Evolutionary conservation across 2,113 vertebrate species (phyloP).

Genomic region (Addax nasomaculatus): DNA sequence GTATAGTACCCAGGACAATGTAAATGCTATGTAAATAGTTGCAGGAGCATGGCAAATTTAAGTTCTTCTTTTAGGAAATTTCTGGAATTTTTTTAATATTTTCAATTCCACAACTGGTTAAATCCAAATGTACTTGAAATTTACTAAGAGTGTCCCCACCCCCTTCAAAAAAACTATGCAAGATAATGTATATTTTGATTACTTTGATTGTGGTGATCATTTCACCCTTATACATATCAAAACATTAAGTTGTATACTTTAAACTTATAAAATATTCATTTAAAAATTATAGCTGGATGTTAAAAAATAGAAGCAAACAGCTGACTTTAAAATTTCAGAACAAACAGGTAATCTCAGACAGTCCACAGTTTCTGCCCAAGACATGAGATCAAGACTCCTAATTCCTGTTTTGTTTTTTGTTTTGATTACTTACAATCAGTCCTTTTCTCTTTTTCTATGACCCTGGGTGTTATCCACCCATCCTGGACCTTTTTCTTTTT

Average conservation of each 20-base stretch:
- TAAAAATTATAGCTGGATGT: background rate
- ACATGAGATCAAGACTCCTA: background rate
- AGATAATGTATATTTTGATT: background rate
- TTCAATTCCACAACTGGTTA: background rate
- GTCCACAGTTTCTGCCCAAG: background rate
- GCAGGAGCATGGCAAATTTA: background rate
- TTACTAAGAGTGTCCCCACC: background rate
- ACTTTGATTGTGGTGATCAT: background rate
- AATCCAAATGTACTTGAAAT: background rate
- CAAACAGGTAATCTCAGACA: background rate
- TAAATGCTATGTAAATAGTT: background rate
- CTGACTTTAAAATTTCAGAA: background rate
- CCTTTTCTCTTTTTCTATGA: background rate
- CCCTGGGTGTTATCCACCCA: background rate
- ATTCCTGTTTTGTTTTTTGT: background rate
- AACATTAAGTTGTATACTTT: background rate
- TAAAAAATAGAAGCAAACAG: background rate
- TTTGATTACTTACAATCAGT: background rate
- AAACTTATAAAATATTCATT: background rate
- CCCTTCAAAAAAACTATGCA: background rate
- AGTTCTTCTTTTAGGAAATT: background rate
- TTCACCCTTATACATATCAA: background rate
- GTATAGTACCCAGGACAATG: background rate
- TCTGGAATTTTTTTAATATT: background rate
- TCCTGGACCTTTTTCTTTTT: background rate